Percentiles rank a stretch among this genome's conserved stretches.
These are phyloP conservation scores for Calyptommatus sinebrachiatus DNA, from an alignment of 2,113 vertebrate genomes.

Conservation along the genomic window DNA sequence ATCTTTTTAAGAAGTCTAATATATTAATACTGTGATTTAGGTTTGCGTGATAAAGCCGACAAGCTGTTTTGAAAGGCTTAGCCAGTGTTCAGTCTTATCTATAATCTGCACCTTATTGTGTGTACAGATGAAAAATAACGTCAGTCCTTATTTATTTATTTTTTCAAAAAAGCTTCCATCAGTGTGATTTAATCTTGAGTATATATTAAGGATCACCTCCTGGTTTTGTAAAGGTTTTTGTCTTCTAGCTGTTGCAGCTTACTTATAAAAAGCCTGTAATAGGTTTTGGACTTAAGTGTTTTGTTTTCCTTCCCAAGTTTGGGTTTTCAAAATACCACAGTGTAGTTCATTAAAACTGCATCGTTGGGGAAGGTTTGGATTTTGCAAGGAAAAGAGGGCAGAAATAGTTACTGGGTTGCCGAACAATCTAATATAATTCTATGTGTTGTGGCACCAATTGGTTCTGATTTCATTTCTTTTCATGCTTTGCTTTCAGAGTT, in stretches of 20 bases:
- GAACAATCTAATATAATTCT: background rate
- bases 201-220: slow-evolving; percentile 20
- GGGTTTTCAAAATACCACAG: slow-evolving; percentile 26
- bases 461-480: background rate
- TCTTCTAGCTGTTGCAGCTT: slow-evolving; percentile 32
- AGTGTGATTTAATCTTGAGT: slow-evolving; percentile 43
- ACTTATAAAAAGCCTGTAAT: slow-evolving; percentile 12
- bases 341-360: slow-evolving; percentile 32
- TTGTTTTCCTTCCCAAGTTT: background rate
- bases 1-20: slow-evolving; percentile 33
- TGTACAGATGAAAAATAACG: slow-evolving; percentile 40
- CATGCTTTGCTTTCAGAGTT: background rate
- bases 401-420: slow-evolving; percentile 6
- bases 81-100: slow-evolving; percentile 43
- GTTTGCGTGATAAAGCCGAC: slow-evolving; percentile 37
- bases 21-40: slow-evolving; percentile 43
- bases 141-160: slow-evolving; percentile 25
- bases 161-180: slow-evolving; percentile 22
- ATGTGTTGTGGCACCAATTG: background rate
- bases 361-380: slow-evolving; percentile 11
- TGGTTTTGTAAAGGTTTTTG: slow-evolving; percentile 31
- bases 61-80: slow-evolving; percentile 40
- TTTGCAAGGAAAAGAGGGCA: slow-evolving; percentile 1
- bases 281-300: background rate
- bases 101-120: slow-evolving; percentile 12